These are phyloP conservation scores for Echiichthys vipera DNA, from an alignment of 2,797 vertebrate genomes.

Conservation along the genomic window DNA sequence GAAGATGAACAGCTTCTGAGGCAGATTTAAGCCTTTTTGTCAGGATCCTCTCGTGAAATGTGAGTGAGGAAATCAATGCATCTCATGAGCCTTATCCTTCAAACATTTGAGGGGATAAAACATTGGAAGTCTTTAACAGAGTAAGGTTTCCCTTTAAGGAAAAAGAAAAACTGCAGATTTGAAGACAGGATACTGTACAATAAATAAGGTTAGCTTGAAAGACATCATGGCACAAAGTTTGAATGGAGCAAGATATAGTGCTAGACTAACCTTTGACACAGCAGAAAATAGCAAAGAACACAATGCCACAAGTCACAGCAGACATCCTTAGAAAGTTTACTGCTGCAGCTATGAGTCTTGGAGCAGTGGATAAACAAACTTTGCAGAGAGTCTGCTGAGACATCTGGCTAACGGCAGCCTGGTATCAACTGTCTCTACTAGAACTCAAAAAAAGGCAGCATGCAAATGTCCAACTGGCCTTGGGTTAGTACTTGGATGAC, in stretches of 20 bases:
- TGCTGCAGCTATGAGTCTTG: slow-evolving; percentile 22
- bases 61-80: no score
- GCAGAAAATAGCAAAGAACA: slow-evolving; percentile 46
- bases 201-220: slow-evolving; percentile 10
- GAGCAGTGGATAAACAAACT: slow-evolving; percentile 42
- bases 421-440: slow-evolving; percentile 48
- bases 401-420: slow-evolving; percentile 56
- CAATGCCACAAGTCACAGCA: slow-evolving; percentile 35
- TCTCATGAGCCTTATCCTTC: no score
- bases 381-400: slow-evolving; percentile 38
- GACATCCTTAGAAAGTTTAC: slow-evolving; percentile 31
- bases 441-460: slow-evolving; percentile 23
- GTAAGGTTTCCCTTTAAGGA: background rate
- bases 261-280: slow-evolving; percentile 23
- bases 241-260: slow-evolving; percentile 6
- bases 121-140: background rate
- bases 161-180: slow-evolving; percentile 2
- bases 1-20: no score
- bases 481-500: no score
- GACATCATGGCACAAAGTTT: slow-evolving; percentile 6
- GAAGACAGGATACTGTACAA: background rate
- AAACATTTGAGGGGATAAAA: no score
- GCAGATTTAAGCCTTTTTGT: no score
- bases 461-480: slow-evolving; percentile 54
- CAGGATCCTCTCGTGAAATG: no score